phyloP scores from a whole-genome alignment of 92 coral and sea anemone species.

The Parazoanthus atlanticus region DNA sequence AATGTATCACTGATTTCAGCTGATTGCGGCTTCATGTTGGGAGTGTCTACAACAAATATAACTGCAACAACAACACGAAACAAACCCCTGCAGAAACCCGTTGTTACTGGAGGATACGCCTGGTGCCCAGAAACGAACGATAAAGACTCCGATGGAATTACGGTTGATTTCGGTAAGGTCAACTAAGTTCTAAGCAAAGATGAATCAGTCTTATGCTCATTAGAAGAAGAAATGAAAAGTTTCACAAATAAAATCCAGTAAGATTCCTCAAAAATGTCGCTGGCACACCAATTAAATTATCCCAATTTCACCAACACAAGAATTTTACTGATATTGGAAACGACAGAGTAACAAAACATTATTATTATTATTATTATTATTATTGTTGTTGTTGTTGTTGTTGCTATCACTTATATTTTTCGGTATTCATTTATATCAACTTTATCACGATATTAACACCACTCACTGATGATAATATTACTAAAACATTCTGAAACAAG shows the following conservation, averaged over 20 bases:
- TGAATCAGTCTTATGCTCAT: neutral
- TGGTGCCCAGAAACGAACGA: constrained; percentile 31
- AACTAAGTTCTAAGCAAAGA: too few relatives aligned
- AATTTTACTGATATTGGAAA: neutral
- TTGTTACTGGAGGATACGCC: neutral
- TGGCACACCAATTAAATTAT: too few relatives aligned
- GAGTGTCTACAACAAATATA: constrained; percentile 1
- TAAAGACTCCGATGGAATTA: constrained; percentile 3
- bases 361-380: neutral
- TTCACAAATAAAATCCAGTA: too few relatives aligned
- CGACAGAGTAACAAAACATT: neutral
- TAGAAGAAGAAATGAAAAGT: neutral
- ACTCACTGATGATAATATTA: too few relatives aligned
- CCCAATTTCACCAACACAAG: neutral
- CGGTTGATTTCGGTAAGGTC: constrained; percentile 20
- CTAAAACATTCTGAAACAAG: neutral
- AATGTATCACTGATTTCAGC: neutral
- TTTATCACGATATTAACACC: too few relatives aligned
- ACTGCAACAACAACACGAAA: neutral
- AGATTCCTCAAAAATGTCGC: too few relatives aligned
- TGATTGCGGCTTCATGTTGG: constrained; percentile 17
- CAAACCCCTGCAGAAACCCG: constrained; percentile 1
- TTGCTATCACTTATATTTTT: neutral
- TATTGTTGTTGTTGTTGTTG: neutral
- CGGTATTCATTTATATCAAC: too few relatives aligned